Conservation (phyloP, 1,140 invertebrate genomes). For the Drosophila parabipectinata region DNA sequence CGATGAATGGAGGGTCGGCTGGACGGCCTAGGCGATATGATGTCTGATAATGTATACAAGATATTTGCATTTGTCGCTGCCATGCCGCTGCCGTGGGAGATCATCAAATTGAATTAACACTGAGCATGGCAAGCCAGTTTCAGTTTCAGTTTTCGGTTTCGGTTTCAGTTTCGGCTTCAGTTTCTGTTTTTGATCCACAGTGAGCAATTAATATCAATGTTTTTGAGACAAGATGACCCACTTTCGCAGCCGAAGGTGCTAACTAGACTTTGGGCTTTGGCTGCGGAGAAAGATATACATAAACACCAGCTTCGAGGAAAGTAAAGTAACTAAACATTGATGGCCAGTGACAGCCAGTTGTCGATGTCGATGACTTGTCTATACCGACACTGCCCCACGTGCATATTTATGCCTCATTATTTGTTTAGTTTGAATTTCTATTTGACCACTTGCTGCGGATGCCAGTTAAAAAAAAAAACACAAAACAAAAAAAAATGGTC, state of each 20-base stretch:
- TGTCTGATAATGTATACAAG: constrained; percentile 69
- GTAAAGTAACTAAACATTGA: constrained; percentile 61
- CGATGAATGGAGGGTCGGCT: constrained; percentile 12
- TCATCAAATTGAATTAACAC: constrained; percentile 75
- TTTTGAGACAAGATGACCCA: constrained; percentile 58
- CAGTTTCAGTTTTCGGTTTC: constrained; percentile 14
- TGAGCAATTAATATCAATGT: constrained; percentile 45
- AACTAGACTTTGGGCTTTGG: constrained; percentile 44
- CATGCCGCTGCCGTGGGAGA: constrained; percentile 29
- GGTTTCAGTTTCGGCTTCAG: constrained; percentile 29
- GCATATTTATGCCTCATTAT: constrained; percentile 81
- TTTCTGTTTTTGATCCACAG: constrained; percentile 21
- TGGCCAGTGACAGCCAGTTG: neutral
- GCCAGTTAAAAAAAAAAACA: constrained; percentile 17
- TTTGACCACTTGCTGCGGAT: constrained; percentile 46
- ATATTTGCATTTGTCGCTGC: constrained; percentile 68
- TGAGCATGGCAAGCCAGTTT: constrained; percentile 22
- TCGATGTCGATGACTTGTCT: constrained; percentile 31
- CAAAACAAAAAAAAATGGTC: constrained; percentile 20
- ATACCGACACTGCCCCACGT: constrained; percentile 46
- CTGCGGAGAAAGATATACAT: neutral
- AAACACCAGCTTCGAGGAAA: constrained; percentile 41
- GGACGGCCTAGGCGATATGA: constrained; percentile 36
- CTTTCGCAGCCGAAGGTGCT: constrained; percentile 70
- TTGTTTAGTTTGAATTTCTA: constrained; percentile 78